These are phyloP conservation scores for Spinibarbus caldwelli DNA, from an alignment of 2,797 vertebrate species.

Conservation along the genomic window DNA sequence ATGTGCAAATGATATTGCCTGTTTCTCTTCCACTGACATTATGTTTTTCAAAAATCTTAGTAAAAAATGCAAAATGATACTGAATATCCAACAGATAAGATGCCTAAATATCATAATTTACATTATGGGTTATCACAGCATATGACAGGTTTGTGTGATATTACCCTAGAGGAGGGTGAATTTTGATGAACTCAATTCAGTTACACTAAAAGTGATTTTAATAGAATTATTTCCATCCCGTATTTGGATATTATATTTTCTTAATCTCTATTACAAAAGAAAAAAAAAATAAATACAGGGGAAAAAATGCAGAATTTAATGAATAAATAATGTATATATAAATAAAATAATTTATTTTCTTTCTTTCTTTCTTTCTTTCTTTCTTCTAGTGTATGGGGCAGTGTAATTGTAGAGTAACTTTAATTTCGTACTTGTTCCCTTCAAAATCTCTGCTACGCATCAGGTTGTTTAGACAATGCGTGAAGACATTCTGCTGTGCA, in stretches of 20 bases:
- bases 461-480: not conserved
- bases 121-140: constrained; percentile 57
- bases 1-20: constrained; percentile 68
- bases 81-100: constrained; percentile 77
- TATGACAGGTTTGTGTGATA: constrained; percentile 39
- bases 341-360: not conserved
- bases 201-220: not conserved
- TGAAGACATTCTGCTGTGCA: not conserved
- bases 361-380: not conserved
- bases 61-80: constrained; percentile 71
- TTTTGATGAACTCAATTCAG: not conserved
- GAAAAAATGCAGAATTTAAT: not conserved
- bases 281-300: not conserved
- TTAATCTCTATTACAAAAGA: not conserved
- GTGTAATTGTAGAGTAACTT: not conserved
- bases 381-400: not conserved
- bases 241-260: not conserved
- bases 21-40: constrained; percentile 64
- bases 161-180: constrained; percentile 21
- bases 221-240: not conserved
- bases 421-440: not conserved
- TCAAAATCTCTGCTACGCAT: not conserved
- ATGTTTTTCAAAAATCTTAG: constrained; percentile 76
- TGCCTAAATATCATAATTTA: constrained; percentile 70
- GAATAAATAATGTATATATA: too few relatives aligned